These are phyloP conservation scores for Acronicta leporina DNA, from an alignment of 2,888 invertebrate species.

Conservation along the genomic window DNA sequence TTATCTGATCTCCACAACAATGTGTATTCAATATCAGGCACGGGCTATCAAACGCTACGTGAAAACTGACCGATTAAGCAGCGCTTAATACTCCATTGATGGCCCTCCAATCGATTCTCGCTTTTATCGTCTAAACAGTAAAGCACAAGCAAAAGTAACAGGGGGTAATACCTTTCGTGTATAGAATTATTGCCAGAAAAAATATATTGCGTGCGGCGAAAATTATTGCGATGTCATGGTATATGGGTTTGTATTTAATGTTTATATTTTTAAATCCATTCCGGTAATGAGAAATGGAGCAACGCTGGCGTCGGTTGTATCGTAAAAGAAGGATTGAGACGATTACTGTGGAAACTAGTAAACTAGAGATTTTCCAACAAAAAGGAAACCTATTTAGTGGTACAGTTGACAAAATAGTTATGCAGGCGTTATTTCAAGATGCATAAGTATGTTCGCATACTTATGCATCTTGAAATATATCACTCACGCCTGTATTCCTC, in stretches of 20 bases:
- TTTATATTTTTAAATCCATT: conserved; percentile 51
- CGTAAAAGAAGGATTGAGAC: conserved; percentile 21
- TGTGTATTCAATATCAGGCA: conserved; percentile 67
- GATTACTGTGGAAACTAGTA: conserved; percentile 11
- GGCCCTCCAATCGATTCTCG: conserved; percentile 44
- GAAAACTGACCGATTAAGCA: conserved; percentile 74
- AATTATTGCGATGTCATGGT: conserved; percentile 64
- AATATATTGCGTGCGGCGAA: conserved; percentile 67
- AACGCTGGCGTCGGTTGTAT: conserved; percentile 1
- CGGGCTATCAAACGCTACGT: conserved; percentile 69
- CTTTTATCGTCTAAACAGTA: conserved; percentile 49
- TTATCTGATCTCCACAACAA: conserved; percentile 33
- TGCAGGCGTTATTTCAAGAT: too few relatives aligned
- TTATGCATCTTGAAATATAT: too few relatives aligned
- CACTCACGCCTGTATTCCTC: too few relatives aligned
- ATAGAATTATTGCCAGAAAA: conserved; percentile 66
- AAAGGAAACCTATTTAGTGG: conserved; percentile 9
- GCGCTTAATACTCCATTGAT: conserved; percentile 57
- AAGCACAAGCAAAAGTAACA: conserved; percentile 33
- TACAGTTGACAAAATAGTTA: background rate
- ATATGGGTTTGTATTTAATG: conserved; percentile 33
- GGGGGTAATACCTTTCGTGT: conserved; percentile 53
- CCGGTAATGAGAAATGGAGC: conserved; percentile 34
- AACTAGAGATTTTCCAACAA: conserved; percentile 17
- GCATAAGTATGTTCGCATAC: too few relatives aligned